Evolutionary conservation across 2,113 vertebrate species (phyloP).

Genomic region (Nycticorax nycticorax): DNA sequence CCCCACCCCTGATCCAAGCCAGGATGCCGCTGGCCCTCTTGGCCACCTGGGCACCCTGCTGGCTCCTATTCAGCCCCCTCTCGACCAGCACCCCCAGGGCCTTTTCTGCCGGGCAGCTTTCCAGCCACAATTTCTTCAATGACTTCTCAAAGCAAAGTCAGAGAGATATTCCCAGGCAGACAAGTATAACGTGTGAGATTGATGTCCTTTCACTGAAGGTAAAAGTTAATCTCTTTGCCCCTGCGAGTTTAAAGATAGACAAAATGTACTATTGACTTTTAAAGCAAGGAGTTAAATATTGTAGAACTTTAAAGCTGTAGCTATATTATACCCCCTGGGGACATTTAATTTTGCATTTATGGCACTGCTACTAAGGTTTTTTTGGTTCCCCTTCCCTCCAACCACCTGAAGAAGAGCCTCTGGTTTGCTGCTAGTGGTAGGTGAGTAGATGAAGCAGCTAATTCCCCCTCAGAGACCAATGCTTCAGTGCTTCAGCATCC

Average conservation of each 20-base stretch:
- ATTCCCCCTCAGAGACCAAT: neutral
- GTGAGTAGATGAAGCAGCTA: neutral
- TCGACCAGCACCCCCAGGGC: too few relatives aligned
- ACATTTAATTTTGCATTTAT: neutral
- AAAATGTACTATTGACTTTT: neutral
- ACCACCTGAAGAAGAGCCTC: neutral
- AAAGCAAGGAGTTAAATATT: neutral
- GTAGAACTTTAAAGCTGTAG: neutral
- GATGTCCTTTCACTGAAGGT: neutral
- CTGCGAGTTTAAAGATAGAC: neutral
- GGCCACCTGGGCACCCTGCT: too few relatives aligned
- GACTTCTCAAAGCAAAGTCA: neutral
- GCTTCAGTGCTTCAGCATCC: neutral
- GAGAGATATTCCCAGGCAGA: neutral
- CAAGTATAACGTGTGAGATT: neutral
- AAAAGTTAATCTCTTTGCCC: neutral
- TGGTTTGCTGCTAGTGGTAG: neutral
- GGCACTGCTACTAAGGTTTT: neutral
- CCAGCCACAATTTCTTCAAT: neutral
- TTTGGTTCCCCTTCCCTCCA: neutral
- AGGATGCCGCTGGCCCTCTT: too few relatives aligned
- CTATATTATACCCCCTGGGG: neutral
- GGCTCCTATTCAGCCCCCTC: too few relatives aligned
- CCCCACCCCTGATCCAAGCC: too few relatives aligned
- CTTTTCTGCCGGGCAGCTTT: too few relatives aligned